Evolutionary conservation across 2,797 vertebrate genomes (phyloP).

Genomic region (Sardinella longiceps): DNA sequence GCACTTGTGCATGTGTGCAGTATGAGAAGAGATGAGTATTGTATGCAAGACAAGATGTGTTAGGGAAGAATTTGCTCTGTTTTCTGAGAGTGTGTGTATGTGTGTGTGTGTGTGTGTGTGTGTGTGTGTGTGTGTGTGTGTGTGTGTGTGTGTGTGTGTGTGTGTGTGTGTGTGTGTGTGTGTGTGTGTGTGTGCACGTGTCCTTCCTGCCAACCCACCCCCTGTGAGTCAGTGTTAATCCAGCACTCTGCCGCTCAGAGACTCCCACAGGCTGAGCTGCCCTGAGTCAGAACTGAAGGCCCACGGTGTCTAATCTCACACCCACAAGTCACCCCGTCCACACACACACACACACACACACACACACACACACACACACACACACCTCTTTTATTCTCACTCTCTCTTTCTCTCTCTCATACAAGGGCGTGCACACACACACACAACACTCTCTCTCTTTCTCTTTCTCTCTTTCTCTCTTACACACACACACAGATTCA

Average conservation of each 20-base stretch:
- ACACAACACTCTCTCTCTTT: neutral
- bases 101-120: neutral
- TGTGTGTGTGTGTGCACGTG: neutral
- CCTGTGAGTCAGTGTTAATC: constrained; percentile 64
- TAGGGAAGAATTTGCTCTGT: too few species aligned
- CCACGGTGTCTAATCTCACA: constrained; percentile 16
- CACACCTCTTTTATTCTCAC: neutral
- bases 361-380: neutral
- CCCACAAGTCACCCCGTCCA: neutral
- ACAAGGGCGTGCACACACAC: neutral
- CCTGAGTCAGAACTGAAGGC: constrained; percentile 10
- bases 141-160: neutral
- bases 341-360: neutral
- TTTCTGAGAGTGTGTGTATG: neutral
- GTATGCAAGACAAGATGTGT: too few species aligned
- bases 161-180: neutral
- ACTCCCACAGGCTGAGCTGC: constrained; percentile 25
- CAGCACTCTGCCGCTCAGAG: constrained; percentile 46
- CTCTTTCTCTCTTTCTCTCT: neutral
- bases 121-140: neutral
- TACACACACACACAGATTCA: neutral
- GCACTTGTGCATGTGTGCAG: neutral
- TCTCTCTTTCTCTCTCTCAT: neutral
- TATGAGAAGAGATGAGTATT: too few species aligned
- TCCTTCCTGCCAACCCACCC: constrained; percentile 35